Conservation (phyloP, 2,113 vertebrate species). For the Heloderma charlesbogerti region DNA sequence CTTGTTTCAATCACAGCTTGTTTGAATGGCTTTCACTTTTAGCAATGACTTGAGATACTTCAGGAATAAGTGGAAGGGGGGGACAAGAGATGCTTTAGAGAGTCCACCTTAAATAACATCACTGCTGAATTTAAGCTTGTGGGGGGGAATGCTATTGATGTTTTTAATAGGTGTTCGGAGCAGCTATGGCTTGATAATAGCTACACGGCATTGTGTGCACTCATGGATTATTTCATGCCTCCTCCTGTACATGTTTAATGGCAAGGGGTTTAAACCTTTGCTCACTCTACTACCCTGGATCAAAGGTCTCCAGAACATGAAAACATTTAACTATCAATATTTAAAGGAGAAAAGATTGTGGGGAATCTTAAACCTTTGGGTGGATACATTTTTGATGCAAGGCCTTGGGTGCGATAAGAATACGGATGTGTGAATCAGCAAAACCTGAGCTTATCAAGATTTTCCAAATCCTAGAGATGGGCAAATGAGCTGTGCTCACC, state of each 20-base stretch:
- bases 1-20: conserved; percentile 79
- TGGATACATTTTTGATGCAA: not conserved
- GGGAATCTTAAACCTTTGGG: not conserved
- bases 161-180: conserved; percentile 79
- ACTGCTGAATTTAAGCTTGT: conserved; percentile 80
- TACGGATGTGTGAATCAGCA: too few relatives aligned
- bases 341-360: not conserved
- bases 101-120: conserved; percentile 79
- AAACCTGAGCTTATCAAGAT: too few relatives aligned
- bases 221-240: conserved; percentile 71
- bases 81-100: conserved; percentile 75
- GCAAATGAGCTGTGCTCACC: too few relatives aligned
- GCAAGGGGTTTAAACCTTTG: conserved; percentile 69
- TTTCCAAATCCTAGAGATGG: too few relatives aligned
- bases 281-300: conserved; percentile 56
- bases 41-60: conserved; percentile 79
- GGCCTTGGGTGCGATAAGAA: not conserved
- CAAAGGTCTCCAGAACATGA: conserved; percentile 57
- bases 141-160: conserved; percentile 79
- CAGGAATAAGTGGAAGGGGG: too few relatives aligned
- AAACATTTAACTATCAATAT: conserved; percentile 55
- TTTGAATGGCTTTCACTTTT: conserved; percentile 84
- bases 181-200: conserved; percentile 74
- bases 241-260: conserved; percentile 65
- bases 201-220: conserved; percentile 67